Conservation (phyloP, 2,888 invertebrate genomes). For the Nemapogon koenigi region DNA sequence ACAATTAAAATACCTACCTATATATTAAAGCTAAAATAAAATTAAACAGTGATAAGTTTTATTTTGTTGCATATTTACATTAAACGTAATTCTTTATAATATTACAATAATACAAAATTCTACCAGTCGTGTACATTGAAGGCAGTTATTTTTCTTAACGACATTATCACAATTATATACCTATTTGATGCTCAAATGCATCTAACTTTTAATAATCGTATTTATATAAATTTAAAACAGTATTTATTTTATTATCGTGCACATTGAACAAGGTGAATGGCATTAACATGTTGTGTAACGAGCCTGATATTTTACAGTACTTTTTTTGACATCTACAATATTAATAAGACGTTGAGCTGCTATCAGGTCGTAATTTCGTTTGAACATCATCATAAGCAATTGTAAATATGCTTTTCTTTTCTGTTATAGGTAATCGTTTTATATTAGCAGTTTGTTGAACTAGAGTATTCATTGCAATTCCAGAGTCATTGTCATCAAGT, state of each 20-base stretch:
- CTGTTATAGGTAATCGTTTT: conserved; percentile 73
- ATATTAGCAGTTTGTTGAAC: conserved; percentile 61
- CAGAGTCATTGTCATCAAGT: conserved; percentile 78
- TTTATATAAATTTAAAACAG: too few species aligned
- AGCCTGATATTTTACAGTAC: too few species aligned
- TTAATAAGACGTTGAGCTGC: conserved; percentile 74
- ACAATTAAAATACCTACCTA: conserved; percentile 1
- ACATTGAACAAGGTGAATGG: too few species aligned
- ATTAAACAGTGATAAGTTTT: conserved; percentile 27
- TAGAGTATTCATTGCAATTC: conserved; percentile 74
- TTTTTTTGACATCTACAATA: conserved; percentile 8
- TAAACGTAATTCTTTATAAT: conserved; percentile 14
- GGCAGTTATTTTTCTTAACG: too few species aligned
- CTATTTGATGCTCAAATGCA: too few species aligned
- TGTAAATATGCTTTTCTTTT: conserved; percentile 92
- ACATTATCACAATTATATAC: too few species aligned
- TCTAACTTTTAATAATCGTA: too few species aligned
- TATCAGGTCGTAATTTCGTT: conserved; percentile 80
- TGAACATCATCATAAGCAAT: conserved; percentile 92
- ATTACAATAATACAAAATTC: neutral
- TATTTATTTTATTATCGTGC: too few species aligned
- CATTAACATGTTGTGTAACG: too few species aligned
- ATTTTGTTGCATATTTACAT: conserved; percentile 27
- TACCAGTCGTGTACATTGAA: too few species aligned
- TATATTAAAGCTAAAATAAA: conserved; percentile 34